Evolutionary conservation across 2,797 vertebrate genomes (phyloP).

Genomic region (Natrix natrix): DNA sequence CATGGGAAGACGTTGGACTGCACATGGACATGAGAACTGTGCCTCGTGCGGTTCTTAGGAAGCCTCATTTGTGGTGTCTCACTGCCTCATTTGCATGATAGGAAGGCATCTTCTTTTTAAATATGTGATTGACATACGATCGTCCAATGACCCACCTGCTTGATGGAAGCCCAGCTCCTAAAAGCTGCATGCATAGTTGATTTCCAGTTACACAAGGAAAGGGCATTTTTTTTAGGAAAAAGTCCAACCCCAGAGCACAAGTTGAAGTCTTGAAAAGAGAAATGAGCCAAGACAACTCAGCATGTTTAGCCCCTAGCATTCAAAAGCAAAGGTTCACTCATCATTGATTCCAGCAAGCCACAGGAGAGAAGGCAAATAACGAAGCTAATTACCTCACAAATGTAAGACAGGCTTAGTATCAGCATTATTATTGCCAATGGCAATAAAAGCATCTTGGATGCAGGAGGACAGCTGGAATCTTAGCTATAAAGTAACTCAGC

Average conservation of each 20-base stretch:
- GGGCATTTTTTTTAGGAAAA: neutral
- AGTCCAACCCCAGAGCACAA: neutral
- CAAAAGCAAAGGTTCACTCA: neutral
- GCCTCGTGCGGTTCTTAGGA: neutral
- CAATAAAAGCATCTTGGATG: neutral
- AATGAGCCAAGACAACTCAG: neutral
- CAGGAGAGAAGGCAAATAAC: neutral
- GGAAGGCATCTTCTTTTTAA: neutral
- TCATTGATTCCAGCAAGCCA: neutral
- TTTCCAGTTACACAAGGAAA: neutral
- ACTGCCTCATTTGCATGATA: too few species aligned
- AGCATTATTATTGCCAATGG: neutral
- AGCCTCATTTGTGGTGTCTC: neutral
- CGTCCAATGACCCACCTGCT: neutral
- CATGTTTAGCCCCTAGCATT: neutral
- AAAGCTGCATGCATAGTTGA: neutral
- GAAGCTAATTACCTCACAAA: neutral
- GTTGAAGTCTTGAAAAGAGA: neutral
- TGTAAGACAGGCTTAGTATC: neutral
- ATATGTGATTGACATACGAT: neutral
- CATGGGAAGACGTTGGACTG: neutral
- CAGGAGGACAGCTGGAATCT: neutral
- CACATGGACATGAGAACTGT: neutral
- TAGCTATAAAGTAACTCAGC: neutral
- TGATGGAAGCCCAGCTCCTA: neutral